Base-by-base conservation (phyloP, 2,888 invertebrate genomes). In the Orthonevra nobilis region DNA sequence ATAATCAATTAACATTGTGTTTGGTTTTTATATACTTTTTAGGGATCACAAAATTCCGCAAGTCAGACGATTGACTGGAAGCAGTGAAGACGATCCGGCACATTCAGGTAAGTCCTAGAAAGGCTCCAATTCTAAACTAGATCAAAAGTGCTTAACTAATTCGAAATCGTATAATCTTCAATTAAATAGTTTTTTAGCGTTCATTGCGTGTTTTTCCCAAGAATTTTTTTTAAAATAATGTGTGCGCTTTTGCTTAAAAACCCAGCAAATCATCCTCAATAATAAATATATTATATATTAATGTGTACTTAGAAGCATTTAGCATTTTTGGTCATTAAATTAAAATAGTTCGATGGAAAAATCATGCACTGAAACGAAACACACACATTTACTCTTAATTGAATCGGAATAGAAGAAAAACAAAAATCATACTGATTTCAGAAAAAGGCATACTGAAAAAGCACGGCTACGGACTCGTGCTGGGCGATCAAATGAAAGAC, bases 391-490 rank as follows among this genome's bases (percentile, higher is more conserved):
- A 42, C 14, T 44, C 12, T 20, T 32, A 4, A 40, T 32, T 46
- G 5, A 48, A 14, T 34, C 4, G 12, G 14, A 2, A 58, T 19
- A 23, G 3, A 4, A 23, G 38, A 58, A 34, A 70, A 61, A 46
- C 17, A 56, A 17, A 42, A 42, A 63, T 93, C 26, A 42, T 61
- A 36, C 20, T 68, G 30, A 61, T 1, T 34, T n/a, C 95, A 84
- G 96, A 96, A 90, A 96, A 96, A 90, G 97, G 97, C 72, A 97
- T 97, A 87, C 92, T 97, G 86, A 97, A 97, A 91, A 96, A 96
- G 90, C 93, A 93, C 85, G 92, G 91, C 88, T 92, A 92, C 85
- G 95, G 95, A 84, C 94, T 95, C 83, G 93, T 94, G 83, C 92
- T 94, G 84, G 90, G 91, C 83, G 90, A 90, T 83, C 93, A 93